Conservation (phyloP, 2,113 vertebrate genomes). For the Nycticebus coucang region DNA sequence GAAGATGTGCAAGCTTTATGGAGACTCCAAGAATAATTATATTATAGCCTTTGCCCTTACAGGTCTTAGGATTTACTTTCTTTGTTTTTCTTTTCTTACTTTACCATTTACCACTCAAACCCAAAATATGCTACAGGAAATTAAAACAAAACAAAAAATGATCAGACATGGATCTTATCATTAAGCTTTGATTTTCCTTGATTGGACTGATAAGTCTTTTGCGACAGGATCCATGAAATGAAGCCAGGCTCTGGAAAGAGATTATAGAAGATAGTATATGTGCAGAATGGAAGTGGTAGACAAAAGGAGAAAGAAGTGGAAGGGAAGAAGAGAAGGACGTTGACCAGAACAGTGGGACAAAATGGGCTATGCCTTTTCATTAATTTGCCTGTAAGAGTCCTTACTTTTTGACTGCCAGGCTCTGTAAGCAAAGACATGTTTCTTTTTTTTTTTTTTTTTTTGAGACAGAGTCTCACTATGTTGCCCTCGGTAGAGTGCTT, state of each 20-base stretch:
- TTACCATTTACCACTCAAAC: not conserved
- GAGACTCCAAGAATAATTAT: not conserved
- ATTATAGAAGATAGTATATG: not conserved
- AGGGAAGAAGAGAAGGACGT: not conserved
- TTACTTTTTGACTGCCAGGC: not conserved
- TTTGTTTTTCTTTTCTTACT: not conserved
- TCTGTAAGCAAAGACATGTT: conserved; percentile 43
- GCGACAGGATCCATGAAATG: not conserved
- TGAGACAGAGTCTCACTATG: no score
- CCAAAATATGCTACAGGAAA: not conserved
- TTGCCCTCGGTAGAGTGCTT: no score
- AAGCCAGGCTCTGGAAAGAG: not conserved
- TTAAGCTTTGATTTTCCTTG: conserved; percentile 30
- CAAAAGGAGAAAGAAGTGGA: not conserved
- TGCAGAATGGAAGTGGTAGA: not conserved
- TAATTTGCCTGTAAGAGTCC: not conserved
- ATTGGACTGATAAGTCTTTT: not conserved
- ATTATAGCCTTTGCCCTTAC: not conserved
- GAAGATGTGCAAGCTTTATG: not conserved
- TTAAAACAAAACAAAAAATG: not conserved
- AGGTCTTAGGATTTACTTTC: not conserved
- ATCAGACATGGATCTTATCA: not conserved
- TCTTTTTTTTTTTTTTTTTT: not conserved
- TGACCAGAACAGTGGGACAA: not conserved
- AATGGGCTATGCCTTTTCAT: not conserved